phyloP scores from a whole-genome alignment of 2,797 vertebrate genomes.

The Hippopotamyrus pictus region DNA sequence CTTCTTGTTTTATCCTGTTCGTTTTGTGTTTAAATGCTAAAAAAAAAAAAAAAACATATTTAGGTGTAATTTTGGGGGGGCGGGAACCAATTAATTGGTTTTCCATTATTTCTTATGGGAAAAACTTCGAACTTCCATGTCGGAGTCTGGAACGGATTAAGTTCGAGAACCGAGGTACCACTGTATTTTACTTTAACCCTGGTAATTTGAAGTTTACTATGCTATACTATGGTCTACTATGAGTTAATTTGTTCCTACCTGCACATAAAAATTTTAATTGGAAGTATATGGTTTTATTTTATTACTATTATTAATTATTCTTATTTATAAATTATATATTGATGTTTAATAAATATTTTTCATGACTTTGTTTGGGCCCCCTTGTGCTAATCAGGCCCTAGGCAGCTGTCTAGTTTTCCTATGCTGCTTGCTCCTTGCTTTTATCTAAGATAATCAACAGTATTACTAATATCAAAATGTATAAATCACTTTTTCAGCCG shows the following conservation, averaged over 20 bases:
- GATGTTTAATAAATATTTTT: background rate
- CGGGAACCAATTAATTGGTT: too few relatives aligned
- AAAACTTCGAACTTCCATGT: too few relatives aligned
- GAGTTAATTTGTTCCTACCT: background rate
- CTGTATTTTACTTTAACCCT: background rate
- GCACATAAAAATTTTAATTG: background rate
- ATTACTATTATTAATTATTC: background rate
- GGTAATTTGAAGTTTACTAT: background rate
- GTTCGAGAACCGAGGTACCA: too few relatives aligned
- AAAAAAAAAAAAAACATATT: too few relatives aligned
- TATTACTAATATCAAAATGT: background rate
- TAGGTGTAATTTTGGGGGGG: too few relatives aligned
- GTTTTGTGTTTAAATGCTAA: too few relatives aligned
- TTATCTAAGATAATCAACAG: background rate
- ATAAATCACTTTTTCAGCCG: background rate
- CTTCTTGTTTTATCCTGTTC: too few relatives aligned
- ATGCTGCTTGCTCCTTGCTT: background rate
- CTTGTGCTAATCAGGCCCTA: background rate
- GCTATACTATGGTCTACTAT: too few relatives aligned
- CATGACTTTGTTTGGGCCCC: background rate
- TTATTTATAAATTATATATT: background rate
- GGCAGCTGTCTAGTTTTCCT: background rate
- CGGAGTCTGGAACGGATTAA: too few relatives aligned
- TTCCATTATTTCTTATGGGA: too few relatives aligned
- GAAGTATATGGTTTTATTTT: background rate